Percentiles rank a stretch among this genome's conserved stretches.
Evolutionary conservation across 2,797 vertebrate genomes (phyloP).

Genomic region (Hemitrygon akajei): DNA sequence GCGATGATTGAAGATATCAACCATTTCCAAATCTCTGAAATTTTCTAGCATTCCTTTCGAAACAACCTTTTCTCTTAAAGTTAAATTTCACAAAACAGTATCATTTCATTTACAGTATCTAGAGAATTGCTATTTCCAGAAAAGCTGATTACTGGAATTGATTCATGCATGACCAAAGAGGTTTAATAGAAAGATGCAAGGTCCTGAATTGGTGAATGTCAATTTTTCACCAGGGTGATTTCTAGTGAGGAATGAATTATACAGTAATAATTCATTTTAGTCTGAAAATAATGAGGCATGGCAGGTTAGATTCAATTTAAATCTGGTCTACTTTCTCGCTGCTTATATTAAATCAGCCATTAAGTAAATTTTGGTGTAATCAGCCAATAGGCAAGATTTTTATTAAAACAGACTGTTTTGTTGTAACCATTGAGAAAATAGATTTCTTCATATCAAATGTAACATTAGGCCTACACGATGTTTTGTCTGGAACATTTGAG

Average conservation of each 20-base stretch:
- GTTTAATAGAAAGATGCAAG: constrained; percentile 24
- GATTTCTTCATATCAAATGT: not conserved
- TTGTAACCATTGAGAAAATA: not conserved
- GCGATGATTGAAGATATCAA: not conserved
- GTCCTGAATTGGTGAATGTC: not conserved
- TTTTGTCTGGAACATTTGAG: not conserved
- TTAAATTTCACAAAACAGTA: not conserved
- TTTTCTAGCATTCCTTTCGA: not conserved
- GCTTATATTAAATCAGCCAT: constrained; percentile 17
- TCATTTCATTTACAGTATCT: not conserved
- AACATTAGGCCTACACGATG: not conserved
- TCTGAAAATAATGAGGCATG: constrained; percentile 1
- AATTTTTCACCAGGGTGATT: constrained; percentile 17
- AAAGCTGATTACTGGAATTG: constrained; percentile 29
- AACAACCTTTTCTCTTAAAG: not conserved
- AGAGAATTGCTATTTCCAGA: not conserved
- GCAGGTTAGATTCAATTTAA: constrained; percentile 12
- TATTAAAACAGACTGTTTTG: not conserved
- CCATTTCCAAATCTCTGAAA: not conserved
- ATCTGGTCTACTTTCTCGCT: not conserved
- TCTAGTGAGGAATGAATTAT: constrained; percentile 4
- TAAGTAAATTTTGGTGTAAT: constrained; percentile 6
- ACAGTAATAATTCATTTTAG: not conserved
- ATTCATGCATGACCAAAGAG: not conserved
- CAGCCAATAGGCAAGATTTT: not conserved